Conservation (phyloP, 1,140 invertebrate species). For the Coelopa frigida region DNA sequence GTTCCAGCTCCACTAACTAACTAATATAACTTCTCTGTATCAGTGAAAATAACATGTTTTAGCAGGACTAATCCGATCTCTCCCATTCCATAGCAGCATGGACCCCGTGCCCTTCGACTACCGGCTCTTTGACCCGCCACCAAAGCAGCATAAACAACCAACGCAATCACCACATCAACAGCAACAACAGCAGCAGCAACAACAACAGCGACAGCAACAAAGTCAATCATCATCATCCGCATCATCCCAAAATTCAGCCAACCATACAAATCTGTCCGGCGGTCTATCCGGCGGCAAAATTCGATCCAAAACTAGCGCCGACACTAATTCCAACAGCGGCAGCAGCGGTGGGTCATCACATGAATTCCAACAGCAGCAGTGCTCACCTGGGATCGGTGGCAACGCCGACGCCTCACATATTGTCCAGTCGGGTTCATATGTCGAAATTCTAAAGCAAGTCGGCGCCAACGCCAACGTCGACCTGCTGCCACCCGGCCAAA, state of each 20-base stretch:
- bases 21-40: too few relatives aligned
- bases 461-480: not conserved
- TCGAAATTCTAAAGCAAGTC: slow-evolving; percentile 25
- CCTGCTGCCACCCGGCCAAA: not conserved
- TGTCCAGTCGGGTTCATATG: slow-evolving; percentile 27
- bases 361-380: slow-evolving; percentile 25
- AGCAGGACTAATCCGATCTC: too few relatives aligned
- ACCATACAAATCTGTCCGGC: slow-evolving; percentile 31
- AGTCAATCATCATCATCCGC: too few relatives aligned
- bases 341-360: too few relatives aligned
- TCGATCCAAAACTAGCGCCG: slow-evolving; percentile 27
- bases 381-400: slow-evolving; percentile 17
- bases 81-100: slow-evolving; percentile 27
- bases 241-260: slow-evolving; percentile 26
- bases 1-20: too few relatives aligned
- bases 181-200: slow-evolving; percentile 23
- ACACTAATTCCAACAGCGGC: slow-evolving; percentile 27
- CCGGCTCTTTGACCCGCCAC: slow-evolving; percentile 29
- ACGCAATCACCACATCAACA: slow-evolving; percentile 12
- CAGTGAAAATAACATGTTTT: too few relatives aligned
- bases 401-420: slow-evolving; percentile 21
- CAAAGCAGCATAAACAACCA: slow-evolving; percentile 27
- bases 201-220: slow-evolving; percentile 15
- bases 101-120: slow-evolving; percentile 31
- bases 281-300: slow-evolving; percentile 26